These are phyloP conservation scores for Stomatorhinus walkeri DNA, from an alignment of 2,797 vertebrate species.

Conservation along the genomic window DNA sequence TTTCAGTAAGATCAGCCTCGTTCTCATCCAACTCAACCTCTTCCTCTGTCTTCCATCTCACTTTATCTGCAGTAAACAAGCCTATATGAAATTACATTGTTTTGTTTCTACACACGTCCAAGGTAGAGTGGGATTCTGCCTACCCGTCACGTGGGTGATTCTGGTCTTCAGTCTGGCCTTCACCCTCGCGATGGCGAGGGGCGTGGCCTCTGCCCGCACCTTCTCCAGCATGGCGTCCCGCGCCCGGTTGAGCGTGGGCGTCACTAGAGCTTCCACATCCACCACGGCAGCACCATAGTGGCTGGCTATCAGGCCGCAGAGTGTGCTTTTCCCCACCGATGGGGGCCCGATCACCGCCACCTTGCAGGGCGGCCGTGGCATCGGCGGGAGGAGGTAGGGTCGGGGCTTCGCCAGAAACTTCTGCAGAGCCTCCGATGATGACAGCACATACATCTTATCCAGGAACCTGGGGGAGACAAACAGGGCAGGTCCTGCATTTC, in stretches of 20 bases:
- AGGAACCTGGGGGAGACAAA: conserved; percentile 67
- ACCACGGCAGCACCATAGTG: conserved; percentile 69
- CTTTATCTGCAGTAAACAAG: not conserved
- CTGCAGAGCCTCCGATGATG: conserved; percentile 67
- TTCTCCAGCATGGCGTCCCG: conserved; percentile 51
- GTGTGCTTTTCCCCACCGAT: conserved; percentile 73
- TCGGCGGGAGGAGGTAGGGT: conserved; percentile 76
- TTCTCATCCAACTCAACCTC: conserved; percentile 20
- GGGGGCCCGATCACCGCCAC: conserved; percentile 73
- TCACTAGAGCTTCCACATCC: conserved; percentile 61
- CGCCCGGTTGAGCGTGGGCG: conserved; percentile 43
- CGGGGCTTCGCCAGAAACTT: conserved; percentile 75
- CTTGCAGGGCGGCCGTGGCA: conserved; percentile 78
- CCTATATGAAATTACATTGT: not conserved
- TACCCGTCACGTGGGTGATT: conserved; percentile 30
- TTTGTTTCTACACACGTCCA: not conserved
- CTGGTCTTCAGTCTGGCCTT: conserved; percentile 49
- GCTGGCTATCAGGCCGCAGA: conserved; percentile 67
- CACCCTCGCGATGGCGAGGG: conserved; percentile 57
- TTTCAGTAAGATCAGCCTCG: conserved; percentile 1
- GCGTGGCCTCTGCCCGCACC: conserved; percentile 50
- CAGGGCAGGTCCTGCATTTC: not conserved
- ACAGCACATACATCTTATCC: conserved; percentile 84
- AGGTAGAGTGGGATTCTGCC: not conserved
- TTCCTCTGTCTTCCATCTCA: not conserved